phyloP scores from a whole-genome alignment of 2,888 invertebrate genomes.

The Mesochorus sp. region DNA sequence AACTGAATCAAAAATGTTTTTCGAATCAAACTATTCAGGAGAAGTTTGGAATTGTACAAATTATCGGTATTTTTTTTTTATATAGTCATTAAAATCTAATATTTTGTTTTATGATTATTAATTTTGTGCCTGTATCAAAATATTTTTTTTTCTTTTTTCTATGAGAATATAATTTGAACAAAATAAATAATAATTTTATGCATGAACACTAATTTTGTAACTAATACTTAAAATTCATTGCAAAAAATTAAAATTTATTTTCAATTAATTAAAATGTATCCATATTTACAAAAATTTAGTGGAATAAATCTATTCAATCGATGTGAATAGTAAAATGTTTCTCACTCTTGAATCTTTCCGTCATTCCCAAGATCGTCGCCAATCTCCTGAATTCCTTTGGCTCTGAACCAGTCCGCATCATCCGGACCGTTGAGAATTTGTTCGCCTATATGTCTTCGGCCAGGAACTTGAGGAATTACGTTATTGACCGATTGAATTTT shows the following conservation, averaged over 20 bases:
- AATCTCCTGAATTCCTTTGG: conserved; percentile 77
- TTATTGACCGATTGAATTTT: conserved; percentile 40
- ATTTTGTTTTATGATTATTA: too few species aligned
- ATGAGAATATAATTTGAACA: background rate
- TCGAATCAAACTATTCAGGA: too few species aligned
- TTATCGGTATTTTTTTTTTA: too few species aligned
- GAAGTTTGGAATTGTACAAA: too few species aligned
- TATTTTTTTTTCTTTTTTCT: background rate
- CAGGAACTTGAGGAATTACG: conserved; percentile 62
- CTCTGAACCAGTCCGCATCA: conserved; percentile 69
- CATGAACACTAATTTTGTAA: background rate
- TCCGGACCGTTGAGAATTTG: conserved; percentile 65
- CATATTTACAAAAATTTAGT: too few species aligned
- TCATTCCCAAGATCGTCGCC: conserved; percentile 78
- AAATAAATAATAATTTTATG: conserved; percentile 2
- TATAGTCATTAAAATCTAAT: too few species aligned
- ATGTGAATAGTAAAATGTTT: conserved; percentile 2
- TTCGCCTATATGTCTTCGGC: conserved; percentile 66
- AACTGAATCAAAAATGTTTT: background rate
- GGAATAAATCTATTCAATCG: background rate
- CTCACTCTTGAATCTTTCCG: conserved; percentile 73
- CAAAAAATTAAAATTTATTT: background rate
- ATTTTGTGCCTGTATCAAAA: too few species aligned
- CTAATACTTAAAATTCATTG: too few species aligned
- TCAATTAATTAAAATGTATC: background rate